These are phyloP conservation scores for Caenorhabditis plicata DNA, from an alignment of 2,888 invertebrate species.

Conservation along the genomic window DNA sequence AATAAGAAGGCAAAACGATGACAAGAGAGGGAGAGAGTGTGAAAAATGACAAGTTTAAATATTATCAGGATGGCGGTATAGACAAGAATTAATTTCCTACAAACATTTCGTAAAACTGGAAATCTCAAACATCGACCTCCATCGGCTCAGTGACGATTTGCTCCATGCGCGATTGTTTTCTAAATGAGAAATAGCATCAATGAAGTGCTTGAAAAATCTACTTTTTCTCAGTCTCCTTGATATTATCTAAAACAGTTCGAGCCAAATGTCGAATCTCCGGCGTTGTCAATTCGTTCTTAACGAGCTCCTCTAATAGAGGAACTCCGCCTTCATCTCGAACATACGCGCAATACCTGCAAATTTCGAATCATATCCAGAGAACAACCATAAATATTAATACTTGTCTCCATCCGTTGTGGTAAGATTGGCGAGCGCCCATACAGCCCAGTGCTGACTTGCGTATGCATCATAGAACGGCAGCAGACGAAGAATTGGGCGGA, in stretches of 20 bases:
- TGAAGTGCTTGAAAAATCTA: constrained; percentile 1
- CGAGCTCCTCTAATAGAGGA: constrained; percentile 72
- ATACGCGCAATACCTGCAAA: constrained; percentile 81
- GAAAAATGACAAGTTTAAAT: too few relatives aligned
- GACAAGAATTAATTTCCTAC: too few relatives aligned
- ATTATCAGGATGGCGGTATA: too few relatives aligned
- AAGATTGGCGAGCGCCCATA: constrained; percentile 94
- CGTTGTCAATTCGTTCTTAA: constrained; percentile 41
- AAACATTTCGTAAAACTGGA: too few relatives aligned
- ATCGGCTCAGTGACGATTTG: too few relatives aligned
- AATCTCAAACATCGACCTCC: too few relatives aligned
- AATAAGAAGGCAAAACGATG: background rate
- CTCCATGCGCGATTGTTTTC: too few relatives aligned
- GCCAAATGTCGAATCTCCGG: constrained; percentile 37
- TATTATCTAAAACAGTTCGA: constrained; percentile 43
- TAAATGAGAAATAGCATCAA: too few relatives aligned
- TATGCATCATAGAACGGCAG: constrained; percentile 46
- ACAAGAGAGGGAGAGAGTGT: background rate
- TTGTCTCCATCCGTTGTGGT: constrained; percentile 83
- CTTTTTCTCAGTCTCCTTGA: constrained; percentile 22
- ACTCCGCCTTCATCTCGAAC: constrained; percentile 85
- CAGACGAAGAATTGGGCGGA: constrained; percentile 82
- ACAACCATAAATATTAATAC: constrained; percentile 2
- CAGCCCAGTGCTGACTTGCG: constrained; percentile 78
- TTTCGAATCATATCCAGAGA: constrained; percentile 65